Conservation (phyloP, 2,797 vertebrate genomes). For the Acanthornis magna region DNA sequence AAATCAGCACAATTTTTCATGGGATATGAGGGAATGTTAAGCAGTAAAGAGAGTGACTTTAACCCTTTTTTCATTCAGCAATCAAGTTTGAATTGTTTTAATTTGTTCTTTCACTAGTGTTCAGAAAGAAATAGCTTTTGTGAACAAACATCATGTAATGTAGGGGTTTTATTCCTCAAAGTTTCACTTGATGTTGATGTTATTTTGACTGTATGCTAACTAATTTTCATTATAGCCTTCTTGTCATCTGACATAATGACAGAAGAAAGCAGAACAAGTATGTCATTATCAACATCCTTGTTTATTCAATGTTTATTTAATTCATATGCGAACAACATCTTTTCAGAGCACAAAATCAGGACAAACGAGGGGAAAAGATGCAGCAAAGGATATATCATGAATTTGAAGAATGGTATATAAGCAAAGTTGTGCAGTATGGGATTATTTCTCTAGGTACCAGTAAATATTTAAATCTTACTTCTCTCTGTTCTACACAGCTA, state of each 20-base stretch:
- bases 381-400: not conserved
- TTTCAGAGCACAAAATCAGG: not conserved
- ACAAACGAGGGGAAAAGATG: not conserved
- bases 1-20: not conserved
- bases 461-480: not conserved
- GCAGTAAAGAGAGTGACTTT: not conserved
- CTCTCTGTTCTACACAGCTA: not conserved
- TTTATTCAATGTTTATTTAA: not conserved
- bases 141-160: not conserved
- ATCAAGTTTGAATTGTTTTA: not conserved
- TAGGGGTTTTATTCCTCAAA: not conserved
- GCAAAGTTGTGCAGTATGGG: not conserved
- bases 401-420: not conserved
- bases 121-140: not conserved
- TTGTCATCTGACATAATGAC: not conserved
- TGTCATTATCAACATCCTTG: not conserved
- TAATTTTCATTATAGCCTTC: not conserved
- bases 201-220: not conserved
- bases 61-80: not conserved
- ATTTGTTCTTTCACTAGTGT: not conserved
- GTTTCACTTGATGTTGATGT: not conserved
- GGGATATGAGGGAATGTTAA: not conserved
- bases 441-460: not conserved
- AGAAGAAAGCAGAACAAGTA: not conserved
- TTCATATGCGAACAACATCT: not conserved